Evolutionary conservation across 2,113 vertebrate species (phyloP).

Genomic region (Ailuropoda melanoleuca): DNA sequence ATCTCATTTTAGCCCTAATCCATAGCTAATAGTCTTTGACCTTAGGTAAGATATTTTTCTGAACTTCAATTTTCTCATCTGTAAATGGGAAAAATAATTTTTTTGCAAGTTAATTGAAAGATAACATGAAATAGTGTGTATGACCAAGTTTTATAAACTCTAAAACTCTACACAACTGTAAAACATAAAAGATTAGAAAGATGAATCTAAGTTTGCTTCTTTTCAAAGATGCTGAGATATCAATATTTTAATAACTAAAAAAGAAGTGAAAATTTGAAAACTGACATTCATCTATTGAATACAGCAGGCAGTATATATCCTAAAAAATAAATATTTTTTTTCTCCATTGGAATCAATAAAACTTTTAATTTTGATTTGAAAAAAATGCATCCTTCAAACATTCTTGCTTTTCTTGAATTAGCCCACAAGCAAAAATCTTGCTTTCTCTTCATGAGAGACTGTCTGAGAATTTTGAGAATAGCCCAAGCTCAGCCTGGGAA

Average conservation of each 20-base stretch:
- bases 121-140: neutral
- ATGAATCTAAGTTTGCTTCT: neutral
- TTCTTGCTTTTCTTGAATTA: conserved; percentile 17
- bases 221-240: neutral
- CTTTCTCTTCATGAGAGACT: neutral
- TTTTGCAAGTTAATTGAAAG: neutral
- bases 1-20: neutral
- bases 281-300: neutral
- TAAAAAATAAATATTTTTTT: neutral
- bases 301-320: neutral
- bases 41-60: neutral
- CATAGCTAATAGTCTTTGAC: neutral
- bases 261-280: conserved; percentile 10
- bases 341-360: neutral
- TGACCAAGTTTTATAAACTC: neutral
- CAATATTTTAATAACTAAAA: neutral
- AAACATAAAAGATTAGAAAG: neutral
- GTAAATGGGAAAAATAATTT: neutral
- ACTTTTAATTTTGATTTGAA: conserved; percentile 23
- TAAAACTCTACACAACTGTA: neutral
- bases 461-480: conserved; percentile 22
- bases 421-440: neutral
- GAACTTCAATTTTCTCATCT: neutral
- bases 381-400: neutral
- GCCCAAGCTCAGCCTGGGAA: neutral